Evolutionary conservation across 2,113 vertebrate genomes (phyloP).

Genomic region (Camelus dromedarius): DNA sequence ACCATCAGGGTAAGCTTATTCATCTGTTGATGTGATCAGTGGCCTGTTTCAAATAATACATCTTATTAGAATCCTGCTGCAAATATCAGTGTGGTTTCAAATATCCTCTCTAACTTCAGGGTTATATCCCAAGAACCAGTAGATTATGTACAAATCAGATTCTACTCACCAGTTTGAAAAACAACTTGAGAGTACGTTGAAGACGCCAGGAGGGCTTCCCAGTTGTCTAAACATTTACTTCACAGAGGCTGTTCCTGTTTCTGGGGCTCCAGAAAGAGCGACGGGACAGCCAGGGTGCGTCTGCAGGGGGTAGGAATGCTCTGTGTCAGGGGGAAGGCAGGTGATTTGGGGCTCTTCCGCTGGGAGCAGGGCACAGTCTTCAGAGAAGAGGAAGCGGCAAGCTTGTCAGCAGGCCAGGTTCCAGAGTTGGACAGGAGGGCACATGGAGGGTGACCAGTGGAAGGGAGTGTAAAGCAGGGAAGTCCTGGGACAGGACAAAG

Average conservation of each 20-base stretch:
- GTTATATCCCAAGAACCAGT: neutral
- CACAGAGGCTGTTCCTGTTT: neutral
- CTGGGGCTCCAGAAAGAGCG: neutral
- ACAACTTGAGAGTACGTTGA: neutral
- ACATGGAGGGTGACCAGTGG: neutral
- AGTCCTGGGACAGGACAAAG: neutral
- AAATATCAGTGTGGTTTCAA: neutral
- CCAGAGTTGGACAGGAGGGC: neutral
- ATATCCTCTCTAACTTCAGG: neutral
- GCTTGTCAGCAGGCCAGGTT: neutral
- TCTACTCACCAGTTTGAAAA: neutral
- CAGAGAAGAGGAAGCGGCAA: neutral
- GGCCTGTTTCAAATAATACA: constrained; percentile 21
- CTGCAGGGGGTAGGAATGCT: neutral
- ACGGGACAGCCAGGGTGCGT: neutral
- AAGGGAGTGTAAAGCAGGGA: neutral
- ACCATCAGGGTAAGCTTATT: neutral
- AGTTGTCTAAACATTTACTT: neutral
- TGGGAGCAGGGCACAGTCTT: neutral
- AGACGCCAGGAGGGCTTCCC: neutral
- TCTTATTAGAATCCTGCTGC: neutral
- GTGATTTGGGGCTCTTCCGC: neutral
- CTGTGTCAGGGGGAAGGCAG: neutral
- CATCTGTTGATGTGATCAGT: neutral
- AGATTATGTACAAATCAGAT: neutral